Percentiles rank a stretch among this genome's conserved stretches.
These are phyloP conservation scores for Sisor rabdophorus DNA, from an alignment of 2,113 vertebrate species.

Conservation along the genomic window DNA sequence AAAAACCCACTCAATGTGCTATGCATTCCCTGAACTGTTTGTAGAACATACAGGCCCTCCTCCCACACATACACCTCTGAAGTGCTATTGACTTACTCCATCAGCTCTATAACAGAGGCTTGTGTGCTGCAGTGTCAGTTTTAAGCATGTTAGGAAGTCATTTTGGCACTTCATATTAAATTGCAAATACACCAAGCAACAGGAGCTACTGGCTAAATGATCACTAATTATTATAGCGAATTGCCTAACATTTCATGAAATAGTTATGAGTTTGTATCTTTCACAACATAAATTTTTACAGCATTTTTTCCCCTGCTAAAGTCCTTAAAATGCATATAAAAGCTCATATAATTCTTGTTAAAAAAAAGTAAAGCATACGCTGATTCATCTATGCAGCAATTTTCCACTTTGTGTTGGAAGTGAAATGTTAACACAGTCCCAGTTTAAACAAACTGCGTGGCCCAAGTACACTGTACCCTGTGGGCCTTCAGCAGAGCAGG, in stretches of 20 bases:
- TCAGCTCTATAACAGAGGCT: conserved; percentile 17
- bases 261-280: not conserved
- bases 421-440: not conserved
- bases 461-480: not conserved
- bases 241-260: not conserved
- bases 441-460: conserved; percentile 27
- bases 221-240: not conserved
- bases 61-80: conserved; percentile 26
- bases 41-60: conserved; percentile 28
- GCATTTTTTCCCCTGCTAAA: not conserved
- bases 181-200: not conserved
- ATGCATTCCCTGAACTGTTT: conserved; percentile 17
- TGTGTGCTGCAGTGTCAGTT: conserved; percentile 1
- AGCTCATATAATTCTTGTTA: not conserved
- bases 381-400: conserved; percentile 38
- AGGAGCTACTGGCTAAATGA: not conserved
- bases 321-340: not conserved
- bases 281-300: not conserved
- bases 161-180: not conserved
- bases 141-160: not conserved
- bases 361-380: not conserved
- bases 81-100: conserved; percentile 18
- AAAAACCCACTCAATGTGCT: conserved; percentile 56
- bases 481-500: conserved; percentile 25
- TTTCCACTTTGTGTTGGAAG: conserved; percentile 2